Base-by-base conservation (phyloP, 1,140 invertebrate genomes). In the Sweltsa coloradensis region DNA sequence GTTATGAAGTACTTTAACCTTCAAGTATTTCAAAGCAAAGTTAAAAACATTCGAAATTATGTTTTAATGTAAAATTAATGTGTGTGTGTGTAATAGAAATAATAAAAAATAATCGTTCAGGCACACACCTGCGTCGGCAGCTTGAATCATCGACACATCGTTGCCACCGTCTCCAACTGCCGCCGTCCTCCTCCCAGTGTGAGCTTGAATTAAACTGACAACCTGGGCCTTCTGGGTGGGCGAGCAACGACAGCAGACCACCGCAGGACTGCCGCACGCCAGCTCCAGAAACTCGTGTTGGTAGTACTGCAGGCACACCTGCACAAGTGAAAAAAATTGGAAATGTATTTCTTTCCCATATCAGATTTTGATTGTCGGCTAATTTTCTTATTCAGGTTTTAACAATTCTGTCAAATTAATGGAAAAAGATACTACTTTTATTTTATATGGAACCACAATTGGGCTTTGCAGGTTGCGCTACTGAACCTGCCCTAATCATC, bases 151-250 rank as follows among this genome's bases (percentile, higher is more conserved):
- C 37, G 83, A 85, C 9, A 91, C 87, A 59, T 91, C 86, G 60
- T 90, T 90, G 29, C 88, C 88, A 34, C 88, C 88, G 64, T 91
- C 87, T 0, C 86, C 86, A 13, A 85, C 81, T 3, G 83, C 84
- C 2, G 84, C 83, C 0, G 84, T 83, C 47, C 87, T 73, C 60
- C 89, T 89, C 1, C 78, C 79, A 1, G 90, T 94, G 52, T 95
- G 82, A 56, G 80, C 78, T 53, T 95, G 86, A 51, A 99, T 85
- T 26, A 99, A 62, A 45, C 72, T 66, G 31, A 97, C 96, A 41
- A 99, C 94, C 60, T 90, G 83, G 3, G 97, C 95, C 70, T 99
- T 99, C 68, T 99, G 96, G 2, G 96, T 98, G 1, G 97, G 96
- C 11, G 94, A 97, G 70, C 96, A 99, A 42, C 97, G 77, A 56